Base-by-base conservation (phyloP, 1,140 invertebrate genomes). In the Telenomus remus region DNA sequence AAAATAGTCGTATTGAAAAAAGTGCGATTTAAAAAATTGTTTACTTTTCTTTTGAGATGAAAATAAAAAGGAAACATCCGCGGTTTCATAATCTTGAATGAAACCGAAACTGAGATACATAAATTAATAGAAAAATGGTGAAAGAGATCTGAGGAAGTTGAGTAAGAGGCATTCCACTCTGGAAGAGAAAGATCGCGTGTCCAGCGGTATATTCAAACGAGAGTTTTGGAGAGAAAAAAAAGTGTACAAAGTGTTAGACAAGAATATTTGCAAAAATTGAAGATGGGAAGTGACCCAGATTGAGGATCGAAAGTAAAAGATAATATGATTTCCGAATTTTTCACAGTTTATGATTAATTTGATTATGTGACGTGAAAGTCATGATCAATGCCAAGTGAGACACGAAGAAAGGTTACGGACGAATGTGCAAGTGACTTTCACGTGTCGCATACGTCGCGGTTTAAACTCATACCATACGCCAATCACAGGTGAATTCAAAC, bases 361-460 rank as follows among this genome's bases (percentile, higher is more conserved):
- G 74, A 77, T 77, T 77, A 68, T 70, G 63, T 56, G 74, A 73
- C 50, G 76, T 72, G 76, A 76, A 80, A 75, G 64, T 76, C 68
- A 75, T 59, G 76, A 75, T 73, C 71, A 80, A 72, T 70, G 76
- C 64, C 63, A 76, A 70, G 39, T 19, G 71, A 76, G 70, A 72
- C 68, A 76, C 60, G 72, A 78, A 80, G 79, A 81, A 78, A 79
- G 78, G 80, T 81, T 80, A 79, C 73, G 78, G 78, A 69, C 78
- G 76, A 78, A 68, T 66, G 79, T 73, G 68, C 69, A 71, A 51
- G 48, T 54, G 72, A 81, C 80, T 81, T 81, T 81, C 80, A 78
- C 80, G 63, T 78, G 78, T 64, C 71, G 60, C 48, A 68, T 53
- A 65, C 66, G 61, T 66, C 54, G 70, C 60, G 66, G 63, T 70